Percentiles rank a stretch among this genome's conserved stretches.
phyloP scores from a whole-genome alignment of 1,140 invertebrate species.

The Lerema accius region DNA sequence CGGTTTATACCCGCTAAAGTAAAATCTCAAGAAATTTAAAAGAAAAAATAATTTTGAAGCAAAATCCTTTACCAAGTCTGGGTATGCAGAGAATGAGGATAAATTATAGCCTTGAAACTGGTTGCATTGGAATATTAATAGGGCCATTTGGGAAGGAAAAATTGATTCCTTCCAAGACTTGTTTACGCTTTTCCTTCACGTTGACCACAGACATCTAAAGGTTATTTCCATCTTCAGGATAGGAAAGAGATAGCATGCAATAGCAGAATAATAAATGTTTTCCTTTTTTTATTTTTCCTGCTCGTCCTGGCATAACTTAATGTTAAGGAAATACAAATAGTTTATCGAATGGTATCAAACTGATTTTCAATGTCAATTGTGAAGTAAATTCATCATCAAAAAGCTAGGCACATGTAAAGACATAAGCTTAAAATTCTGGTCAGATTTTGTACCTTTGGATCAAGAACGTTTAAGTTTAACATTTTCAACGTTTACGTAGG shows the following conservation, averaged over 20 bases:
- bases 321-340: not conserved
- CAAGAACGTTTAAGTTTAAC: too few species aligned
- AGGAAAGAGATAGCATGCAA: not conserved
- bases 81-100: conserved; percentile 6
- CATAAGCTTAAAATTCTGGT: not conserved
- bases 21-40: not conserved
- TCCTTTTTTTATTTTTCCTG: conserved; percentile 3
- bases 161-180: conserved; percentile 1
- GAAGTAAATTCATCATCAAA: not conserved
- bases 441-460: conserved; percentile 16
- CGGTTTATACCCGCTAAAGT: too few species aligned
- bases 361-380: conserved; percentile 9
- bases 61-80: not conserved
- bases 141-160: conserved; percentile 14
- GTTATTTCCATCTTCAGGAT: conserved; percentile 1
- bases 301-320: not conserved
- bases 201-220: not conserved
- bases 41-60: not conserved
- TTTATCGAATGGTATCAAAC: not conserved
- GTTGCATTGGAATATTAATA: conserved; percentile 26
- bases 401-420: too few species aligned
- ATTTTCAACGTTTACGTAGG: too few species aligned
- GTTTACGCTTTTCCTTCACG: conserved; percentile 8
- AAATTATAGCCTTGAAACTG: conserved; percentile 18
- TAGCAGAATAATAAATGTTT: not conserved